Evolutionary conservation across 2,113 vertebrate genomes (phyloP), one percentile per base, ranked within the genome.

Genomic region (Centrocercus urophasianus): DNA sequence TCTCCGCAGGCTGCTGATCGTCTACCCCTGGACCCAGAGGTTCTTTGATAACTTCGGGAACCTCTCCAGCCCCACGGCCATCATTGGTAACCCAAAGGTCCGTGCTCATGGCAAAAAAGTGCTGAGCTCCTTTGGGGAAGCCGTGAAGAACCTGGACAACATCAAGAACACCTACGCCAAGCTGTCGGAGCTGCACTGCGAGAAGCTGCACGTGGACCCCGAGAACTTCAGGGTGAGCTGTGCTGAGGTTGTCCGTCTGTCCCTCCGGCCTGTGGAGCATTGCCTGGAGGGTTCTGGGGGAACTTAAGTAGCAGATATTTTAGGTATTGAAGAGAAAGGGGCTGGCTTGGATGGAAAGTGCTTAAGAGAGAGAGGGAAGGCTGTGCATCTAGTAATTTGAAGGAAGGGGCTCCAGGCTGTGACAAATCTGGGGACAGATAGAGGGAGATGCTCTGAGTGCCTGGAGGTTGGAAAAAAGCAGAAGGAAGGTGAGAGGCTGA

Each of bases 21-120:
- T 98, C 20, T 98, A 98, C 91, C 98, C 98, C 70, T 99, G 98
- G 98, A 98, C 98, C 47, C 97, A 97, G 93, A 97, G 97, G 94
- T 97, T 97, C 87, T 98, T 98, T 21, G 30, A 59, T 7, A 20
- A 3, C 56, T 99, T 99, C 0, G 98, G 99, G 6, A 98, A 99
- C 97, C 90, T 99, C 56, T 98, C 98, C 87, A 98, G 97, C 40
- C 40, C 40, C 40, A 40, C 40, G 4, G 40, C 40, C 91, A 98
- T 99, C 90, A 7, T 88, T 1, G 90, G 34, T 28, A 99, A 99
- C 93, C 90, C 97, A 11, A 97, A 90, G 28, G 97, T 99, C 40
- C 97, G 97, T 1, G 95, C 95, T 3, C 98, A 99, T 0, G 99
- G 99, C 24, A 86, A 79, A 43, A 98, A 96, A 67, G 98, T 99